A percentile compares a stretch with the other conserved stretches of the same genome.
Conservation (phyloP, 2,113 vertebrate species). For the Elephantulus edwardii region DNA sequence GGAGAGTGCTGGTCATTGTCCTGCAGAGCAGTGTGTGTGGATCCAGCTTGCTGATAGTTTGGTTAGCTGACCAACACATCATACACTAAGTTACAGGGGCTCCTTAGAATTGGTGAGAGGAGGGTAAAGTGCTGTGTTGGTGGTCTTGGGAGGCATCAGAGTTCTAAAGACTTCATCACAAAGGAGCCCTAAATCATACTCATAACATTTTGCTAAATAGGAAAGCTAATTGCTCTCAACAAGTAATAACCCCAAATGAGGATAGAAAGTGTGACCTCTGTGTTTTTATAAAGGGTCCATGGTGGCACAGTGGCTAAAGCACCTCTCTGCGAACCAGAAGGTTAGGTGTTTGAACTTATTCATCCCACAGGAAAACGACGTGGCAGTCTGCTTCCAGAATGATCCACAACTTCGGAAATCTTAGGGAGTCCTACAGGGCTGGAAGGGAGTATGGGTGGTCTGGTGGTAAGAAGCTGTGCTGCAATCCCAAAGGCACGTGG, state of each 20-base stretch:
- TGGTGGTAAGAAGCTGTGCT: too few relatives aligned
- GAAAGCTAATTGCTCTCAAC: not conserved
- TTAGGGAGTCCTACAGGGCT: too few relatives aligned
- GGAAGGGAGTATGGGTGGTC: too few relatives aligned
- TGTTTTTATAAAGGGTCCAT: not conserved
- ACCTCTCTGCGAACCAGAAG: not conserved
- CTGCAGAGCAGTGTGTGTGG: too few relatives aligned
- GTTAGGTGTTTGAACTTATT: too few relatives aligned
- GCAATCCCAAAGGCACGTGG: too few relatives aligned
- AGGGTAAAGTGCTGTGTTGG: not conserved
- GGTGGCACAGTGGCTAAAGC: not conserved
- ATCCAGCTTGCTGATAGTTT: too few relatives aligned
- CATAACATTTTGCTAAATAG: not conserved
- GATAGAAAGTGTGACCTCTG: not conserved
- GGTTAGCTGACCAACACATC: too few relatives aligned
- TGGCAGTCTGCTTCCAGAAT: not conserved
- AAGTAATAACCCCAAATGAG: not conserved
- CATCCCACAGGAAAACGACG: not conserved
- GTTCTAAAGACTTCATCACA: not conserved
- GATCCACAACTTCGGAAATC: not conserved
- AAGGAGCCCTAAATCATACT: too few relatives aligned
- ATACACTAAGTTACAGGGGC: too few relatives aligned
- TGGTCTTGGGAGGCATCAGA: not conserved
- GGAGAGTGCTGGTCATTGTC: too few relatives aligned
- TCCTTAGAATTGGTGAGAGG: not conserved